phyloP scores from a whole-genome alignment of 2,113 vertebrate genomes.

The Urocitellus parryii region DNA sequence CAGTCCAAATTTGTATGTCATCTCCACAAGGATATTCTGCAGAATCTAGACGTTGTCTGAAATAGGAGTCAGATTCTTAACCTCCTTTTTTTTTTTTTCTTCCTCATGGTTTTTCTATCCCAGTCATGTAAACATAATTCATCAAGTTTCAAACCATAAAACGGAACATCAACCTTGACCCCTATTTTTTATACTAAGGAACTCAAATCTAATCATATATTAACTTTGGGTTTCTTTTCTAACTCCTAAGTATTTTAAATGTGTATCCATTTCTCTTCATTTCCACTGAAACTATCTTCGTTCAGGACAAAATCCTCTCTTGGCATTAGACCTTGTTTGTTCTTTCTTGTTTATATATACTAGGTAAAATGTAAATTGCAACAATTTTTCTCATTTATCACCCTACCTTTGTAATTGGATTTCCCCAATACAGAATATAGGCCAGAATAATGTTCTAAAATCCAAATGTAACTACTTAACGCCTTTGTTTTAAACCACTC shows the following conservation, averaged over 20 bases:
- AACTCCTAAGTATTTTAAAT: not conserved
- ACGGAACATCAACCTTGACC: not conserved
- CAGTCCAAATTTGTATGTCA: not conserved
- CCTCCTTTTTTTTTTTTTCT: not conserved
- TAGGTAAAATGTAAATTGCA: not conserved
- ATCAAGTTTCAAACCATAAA: not conserved
- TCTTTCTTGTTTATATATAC: not conserved
- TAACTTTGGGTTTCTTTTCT: not conserved
- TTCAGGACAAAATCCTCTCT: not conserved
- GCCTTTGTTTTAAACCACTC: not conserved
- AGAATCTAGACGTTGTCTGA: not conserved
- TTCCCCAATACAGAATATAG: not conserved
- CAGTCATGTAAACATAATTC: not conserved
- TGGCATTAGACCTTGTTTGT: not conserved
- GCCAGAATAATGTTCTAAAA: not conserved
- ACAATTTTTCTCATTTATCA: not conserved
- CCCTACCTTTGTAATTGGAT: not conserved
- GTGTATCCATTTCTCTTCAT: not conserved
- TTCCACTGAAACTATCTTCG: not conserved
- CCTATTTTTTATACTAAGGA: not conserved
- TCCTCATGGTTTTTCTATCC: not conserved
- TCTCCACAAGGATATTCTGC: not conserved
- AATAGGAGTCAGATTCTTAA: not conserved
- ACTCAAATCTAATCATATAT: not conserved
- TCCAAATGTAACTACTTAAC: slow-evolving; percentile 3